Percentiles rank a stretch among this genome's conserved stretches.
Evolutionary conservation across 92 coral and sea anemone species (phyloP).

Genomic region (Epizoanthus scotinus): DNA sequence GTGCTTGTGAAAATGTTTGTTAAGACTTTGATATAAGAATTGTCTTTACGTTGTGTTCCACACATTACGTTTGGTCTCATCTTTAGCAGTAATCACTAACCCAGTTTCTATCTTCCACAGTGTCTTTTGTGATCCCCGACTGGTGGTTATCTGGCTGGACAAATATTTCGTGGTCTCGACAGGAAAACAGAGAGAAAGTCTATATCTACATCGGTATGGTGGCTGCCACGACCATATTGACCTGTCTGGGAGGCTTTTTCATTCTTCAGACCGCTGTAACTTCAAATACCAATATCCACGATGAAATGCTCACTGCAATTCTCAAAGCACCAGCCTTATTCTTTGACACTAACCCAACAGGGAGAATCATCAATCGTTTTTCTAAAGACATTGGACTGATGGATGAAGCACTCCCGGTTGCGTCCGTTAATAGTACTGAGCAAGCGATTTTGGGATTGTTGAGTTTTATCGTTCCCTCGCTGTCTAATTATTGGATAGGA

Average conservation of each 20-base stretch:
- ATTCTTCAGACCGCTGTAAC: slow-evolving; percentile 3
- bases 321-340: slow-evolving; percentile 14
- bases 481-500: slow-evolving; percentile 2
- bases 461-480: not conserved
- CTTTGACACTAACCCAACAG: slow-evolving; percentile 18
- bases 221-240: not conserved
- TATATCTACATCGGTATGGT: slow-evolving; percentile 18
- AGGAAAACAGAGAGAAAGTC: slow-evolving; percentile 1
- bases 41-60: too few species aligned
- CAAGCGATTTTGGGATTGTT: not conserved
- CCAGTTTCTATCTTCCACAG: not conserved
- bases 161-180: slow-evolving; percentile 1
- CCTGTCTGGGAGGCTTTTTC: not conserved
- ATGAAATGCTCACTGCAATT: slow-evolving; percentile 3
- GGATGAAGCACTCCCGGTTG: not conserved
- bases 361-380: slow-evolving; percentile 14
- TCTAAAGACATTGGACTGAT: slow-evolving; percentile 3
- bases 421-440: not conserved
- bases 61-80: too few species aligned
- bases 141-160: slow-evolving; percentile 22
- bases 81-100: too few species aligned
- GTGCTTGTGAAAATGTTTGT: too few species aligned
- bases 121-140: not conserved
- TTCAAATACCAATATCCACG: not conserved
- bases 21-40: too few species aligned